Evolutionary conservation across 2,888 invertebrate species (phyloP).

Genomic region (Oscheius onirici): DNA sequence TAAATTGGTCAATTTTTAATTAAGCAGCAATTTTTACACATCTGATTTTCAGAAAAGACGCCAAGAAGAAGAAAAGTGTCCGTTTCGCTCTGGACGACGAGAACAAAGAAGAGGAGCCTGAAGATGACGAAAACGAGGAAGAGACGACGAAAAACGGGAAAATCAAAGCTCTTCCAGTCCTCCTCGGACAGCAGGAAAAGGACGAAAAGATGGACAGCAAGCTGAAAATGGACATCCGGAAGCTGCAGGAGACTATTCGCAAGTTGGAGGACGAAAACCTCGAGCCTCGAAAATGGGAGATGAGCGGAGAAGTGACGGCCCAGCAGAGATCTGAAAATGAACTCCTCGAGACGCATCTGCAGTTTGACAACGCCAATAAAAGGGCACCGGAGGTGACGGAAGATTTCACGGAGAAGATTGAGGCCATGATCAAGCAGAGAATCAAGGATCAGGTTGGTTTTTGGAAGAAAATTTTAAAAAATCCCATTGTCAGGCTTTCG

Average conservation of each 20-base stretch:
- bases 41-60: conserved; percentile 17
- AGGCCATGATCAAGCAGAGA: conserved; percentile 88
- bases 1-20: too few species aligned
- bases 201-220: conserved; percentile 25
- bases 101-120: conserved; percentile 35
- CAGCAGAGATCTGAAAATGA: conserved; percentile 87
- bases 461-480: too few species aligned
- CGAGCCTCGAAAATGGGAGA: conserved; percentile 89
- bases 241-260: conserved; percentile 72
- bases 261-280: conserved; percentile 76
- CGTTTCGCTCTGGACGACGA: conserved; percentile 48
- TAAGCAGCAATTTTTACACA: neutral
- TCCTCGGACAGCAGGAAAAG: conserved; percentile 39
- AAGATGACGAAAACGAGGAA: conserved; percentile 36
- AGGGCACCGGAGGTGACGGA: conserved; percentile 88
- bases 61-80: conserved; percentile 44
- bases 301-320: conserved; percentile 88
- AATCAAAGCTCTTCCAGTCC: conserved; percentile 31
- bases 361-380: conserved; percentile 57
- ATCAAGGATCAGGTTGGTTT: conserved; percentile 82
- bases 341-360: conserved; percentile 86
- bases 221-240: conserved; percentile 22
- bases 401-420: conserved; percentile 85
- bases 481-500: conserved; percentile 81
- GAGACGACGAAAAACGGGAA: conserved; percentile 38